Percentiles rank a stretch among this genome's conserved stretches.
These are phyloP conservation scores for Napeogenes sylphis DNA, from an alignment of 2,888 invertebrate genomes.

Conservation along the genomic window DNA sequence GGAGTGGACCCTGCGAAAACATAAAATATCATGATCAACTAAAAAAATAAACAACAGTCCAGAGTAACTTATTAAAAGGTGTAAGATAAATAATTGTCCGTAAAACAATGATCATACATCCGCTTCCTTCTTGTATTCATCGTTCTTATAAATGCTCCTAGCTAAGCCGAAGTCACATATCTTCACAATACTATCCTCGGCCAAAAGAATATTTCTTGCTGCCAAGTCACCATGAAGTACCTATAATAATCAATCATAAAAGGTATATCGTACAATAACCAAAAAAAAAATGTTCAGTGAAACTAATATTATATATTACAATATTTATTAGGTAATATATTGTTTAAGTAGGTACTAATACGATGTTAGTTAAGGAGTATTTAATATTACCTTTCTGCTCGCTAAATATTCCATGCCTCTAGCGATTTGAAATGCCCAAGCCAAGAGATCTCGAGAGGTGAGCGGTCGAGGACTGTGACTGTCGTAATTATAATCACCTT, in stretches of 20 bases:
- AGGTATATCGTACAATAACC: not conserved
- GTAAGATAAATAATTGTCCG: not conserved
- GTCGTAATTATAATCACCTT: conserved; percentile 84
- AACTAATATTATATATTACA: no score
- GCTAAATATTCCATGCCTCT: conserved; percentile 97
- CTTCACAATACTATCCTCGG: conserved; percentile 94
- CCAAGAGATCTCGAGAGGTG: conserved; percentile 89
- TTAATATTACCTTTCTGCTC: conserved; percentile 83
- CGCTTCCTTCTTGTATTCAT: conserved; percentile 93
- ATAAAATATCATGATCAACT: no score
- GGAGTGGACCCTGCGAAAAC: conserved; percentile 82
- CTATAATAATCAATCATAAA: conserved; percentile 52
- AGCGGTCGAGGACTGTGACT: conserved; percentile 81
- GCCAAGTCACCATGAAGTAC: conserved; percentile 93
- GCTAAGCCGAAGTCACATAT: conserved; percentile 98
- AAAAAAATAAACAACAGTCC: not conserved
- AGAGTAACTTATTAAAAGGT: not conserved
- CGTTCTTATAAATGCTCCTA: conserved; percentile 91
- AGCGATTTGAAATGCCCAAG: conserved; percentile 95
- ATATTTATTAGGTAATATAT: no score
- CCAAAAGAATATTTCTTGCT: conserved; percentile 92
- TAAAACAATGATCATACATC: conserved; percentile 75
- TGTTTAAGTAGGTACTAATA: no score
- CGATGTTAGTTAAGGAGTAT: not conserved
- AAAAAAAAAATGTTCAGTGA: no score